A percentile compares a stretch with the other conserved stretches of the same genome.
These are phyloP conservation scores for Lasioglossum morio DNA, from an alignment of 2,888 invertebrate species.

Conservation along the genomic window DNA sequence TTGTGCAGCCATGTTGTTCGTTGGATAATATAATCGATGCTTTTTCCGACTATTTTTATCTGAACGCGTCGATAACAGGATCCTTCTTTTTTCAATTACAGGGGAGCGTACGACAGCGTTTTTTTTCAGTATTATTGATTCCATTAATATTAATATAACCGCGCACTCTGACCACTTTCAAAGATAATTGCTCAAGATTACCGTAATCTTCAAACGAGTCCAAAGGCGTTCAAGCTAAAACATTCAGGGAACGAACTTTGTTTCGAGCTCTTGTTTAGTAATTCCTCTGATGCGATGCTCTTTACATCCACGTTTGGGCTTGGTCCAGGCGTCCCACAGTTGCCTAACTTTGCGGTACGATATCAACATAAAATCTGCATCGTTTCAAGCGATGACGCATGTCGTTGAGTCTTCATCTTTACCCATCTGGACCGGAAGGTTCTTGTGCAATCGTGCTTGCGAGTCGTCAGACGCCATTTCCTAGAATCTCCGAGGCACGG, in stretches of 20 bases:
- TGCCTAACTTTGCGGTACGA: background rate
- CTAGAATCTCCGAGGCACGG: background rate
- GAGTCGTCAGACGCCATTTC: slow-evolving; percentile 21
- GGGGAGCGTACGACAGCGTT: no score
- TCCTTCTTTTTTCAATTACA: no score
- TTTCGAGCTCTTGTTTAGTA: background rate
- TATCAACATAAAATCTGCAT: slow-evolving; percentile 50
- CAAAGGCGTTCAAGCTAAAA: background rate
- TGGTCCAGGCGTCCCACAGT: slow-evolving; percentile 5
- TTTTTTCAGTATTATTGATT: background rate
- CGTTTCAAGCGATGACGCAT: slow-evolving; percentile 6
- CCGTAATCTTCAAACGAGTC: background rate
- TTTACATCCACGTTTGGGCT: background rate
- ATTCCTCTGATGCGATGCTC: background rate
- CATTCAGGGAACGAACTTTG: background rate
- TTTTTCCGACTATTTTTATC: slow-evolving; percentile 3
- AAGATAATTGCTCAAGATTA: background rate
- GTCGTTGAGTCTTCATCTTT: slow-evolving; percentile 30
- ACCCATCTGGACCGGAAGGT: background rate
- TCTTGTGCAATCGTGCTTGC: slow-evolving; percentile 33
- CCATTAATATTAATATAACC: background rate
- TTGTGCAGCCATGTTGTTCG: background rate
- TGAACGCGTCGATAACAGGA: background rate
- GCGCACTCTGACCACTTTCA: background rate
- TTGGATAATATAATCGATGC: slow-evolving; percentile 27